Conservation (phyloP, 2,113 vertebrate genomes). For the Charadrius vociferus region DNA sequence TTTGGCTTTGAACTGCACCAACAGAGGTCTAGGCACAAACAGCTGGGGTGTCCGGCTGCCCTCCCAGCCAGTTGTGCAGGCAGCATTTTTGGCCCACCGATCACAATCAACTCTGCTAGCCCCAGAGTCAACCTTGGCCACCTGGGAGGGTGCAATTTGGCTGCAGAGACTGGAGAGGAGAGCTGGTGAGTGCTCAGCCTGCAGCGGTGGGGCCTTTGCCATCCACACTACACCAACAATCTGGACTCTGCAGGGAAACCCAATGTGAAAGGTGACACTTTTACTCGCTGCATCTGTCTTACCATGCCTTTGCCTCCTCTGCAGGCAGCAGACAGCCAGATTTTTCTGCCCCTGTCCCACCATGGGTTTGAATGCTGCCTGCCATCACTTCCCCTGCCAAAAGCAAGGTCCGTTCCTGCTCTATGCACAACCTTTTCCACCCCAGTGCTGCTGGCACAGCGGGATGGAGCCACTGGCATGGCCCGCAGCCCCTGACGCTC, state of each 20-base stretch:
- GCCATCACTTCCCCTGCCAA: background rate
- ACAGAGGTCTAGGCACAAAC: background rate
- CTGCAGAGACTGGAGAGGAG: background rate
- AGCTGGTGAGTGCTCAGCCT: background rate
- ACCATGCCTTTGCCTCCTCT: background rate
- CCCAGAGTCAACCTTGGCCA: fast-evolving
- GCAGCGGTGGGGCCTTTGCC: background rate
- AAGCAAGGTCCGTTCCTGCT: background rate
- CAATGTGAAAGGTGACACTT: background rate
- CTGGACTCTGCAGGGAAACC: background rate
- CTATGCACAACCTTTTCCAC: background rate
- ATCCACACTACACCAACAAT: background rate
- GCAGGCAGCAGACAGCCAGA: background rate
- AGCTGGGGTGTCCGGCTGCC: background rate
- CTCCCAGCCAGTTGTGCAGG: background rate
- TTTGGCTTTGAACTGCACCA: background rate
- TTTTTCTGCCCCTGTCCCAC: background rate
- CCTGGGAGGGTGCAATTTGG: background rate
- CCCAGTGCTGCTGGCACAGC: too few relatives aligned
- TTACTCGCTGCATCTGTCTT: background rate
- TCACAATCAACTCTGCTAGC: background rate
- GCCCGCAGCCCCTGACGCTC: background rate
- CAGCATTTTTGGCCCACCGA: background rate
- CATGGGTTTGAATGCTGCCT: fast-evolving
- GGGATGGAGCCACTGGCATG: too few relatives aligned